Conservation (phyloP, 2,113 vertebrate genomes). For the Glaucomys volans region DNA sequence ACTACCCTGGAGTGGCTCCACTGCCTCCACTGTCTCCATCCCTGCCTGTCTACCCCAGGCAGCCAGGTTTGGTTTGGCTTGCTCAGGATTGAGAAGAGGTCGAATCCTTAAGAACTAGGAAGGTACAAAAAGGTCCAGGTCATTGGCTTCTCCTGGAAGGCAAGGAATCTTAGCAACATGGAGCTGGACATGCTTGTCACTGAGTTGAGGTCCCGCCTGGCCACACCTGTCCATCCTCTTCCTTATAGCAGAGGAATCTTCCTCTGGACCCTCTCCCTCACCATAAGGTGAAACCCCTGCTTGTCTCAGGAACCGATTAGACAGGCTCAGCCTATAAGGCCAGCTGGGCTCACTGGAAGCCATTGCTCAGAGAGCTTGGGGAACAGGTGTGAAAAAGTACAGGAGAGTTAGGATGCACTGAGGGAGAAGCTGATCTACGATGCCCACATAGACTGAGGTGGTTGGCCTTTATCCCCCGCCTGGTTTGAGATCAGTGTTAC, state of each 20-base stretch:
- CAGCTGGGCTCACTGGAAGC: neutral
- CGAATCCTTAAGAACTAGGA: neutral
- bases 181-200: neutral
- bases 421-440: neutral
- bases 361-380: no score
- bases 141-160: neutral
- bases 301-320: neutral
- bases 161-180: neutral
- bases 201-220: fast-evolving
- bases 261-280: no score
- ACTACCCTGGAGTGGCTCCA: neutral
- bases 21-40: neutral
- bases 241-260: no score
- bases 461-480: neutral
- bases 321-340: fast-evolving
- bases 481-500: fast-evolving
- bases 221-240: neutral
- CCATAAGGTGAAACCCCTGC: no score
- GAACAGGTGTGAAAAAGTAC: neutral
- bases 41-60: neutral
- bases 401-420: neutral
- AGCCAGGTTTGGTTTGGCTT: neutral
- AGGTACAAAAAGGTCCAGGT: neutral
- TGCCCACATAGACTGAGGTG: neutral
- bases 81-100: neutral